Evolutionary conservation across 2,888 invertebrate species (phyloP), one percentile per base, ranked within the genome.

Genomic region (Drosophila prostipennis): DNA sequence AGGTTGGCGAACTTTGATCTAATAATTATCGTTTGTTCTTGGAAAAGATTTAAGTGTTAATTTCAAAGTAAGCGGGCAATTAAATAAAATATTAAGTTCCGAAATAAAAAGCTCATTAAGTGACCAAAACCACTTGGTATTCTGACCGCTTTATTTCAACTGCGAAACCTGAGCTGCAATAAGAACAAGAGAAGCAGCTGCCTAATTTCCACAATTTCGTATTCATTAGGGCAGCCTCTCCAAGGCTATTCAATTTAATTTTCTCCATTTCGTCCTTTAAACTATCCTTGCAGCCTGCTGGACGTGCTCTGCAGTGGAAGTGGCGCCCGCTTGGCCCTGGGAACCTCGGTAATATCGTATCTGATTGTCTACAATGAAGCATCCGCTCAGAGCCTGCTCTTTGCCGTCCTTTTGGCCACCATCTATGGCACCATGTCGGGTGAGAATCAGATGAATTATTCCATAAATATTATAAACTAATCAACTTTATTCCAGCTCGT

Each of bases 311-410:
- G 90, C 59, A 87, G 87, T 71, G 92, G 92, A 59, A 90, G 89
- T 64, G 91, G 90, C 16, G 91, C 91, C 34, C 91, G 92, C 42
- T 81, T 92, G 86, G 91, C 91, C 19, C 78, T 92, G 51, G 92
- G 92, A 51, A 87, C 91, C 36, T 83, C 91, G 37, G 89, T 92
- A 19, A 77, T 92, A 56, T 86, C 89, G 63, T 90, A 90, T 74
- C 74, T 92, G 37, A 87, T 91, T 48, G 89, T 90, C 49, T 92
- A 90, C 71, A 92, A 92, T 89, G 92, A 92, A 72, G 86, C 91
- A 0, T 90, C 90, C 19, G 91, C 91, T 0, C 87, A 91, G 6
- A 90, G 89, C 23, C 78, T 90, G 36, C 72, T 92, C 13, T 87
- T 92, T 71, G 91, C 90, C 72, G 90, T 88, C 8, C 36, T 91